Percentiles rank a stretch among this genome's conserved stretches.
Conservation (phyloP, 2,888 invertebrate genomes). For the Loripinus fragilis region DNA sequence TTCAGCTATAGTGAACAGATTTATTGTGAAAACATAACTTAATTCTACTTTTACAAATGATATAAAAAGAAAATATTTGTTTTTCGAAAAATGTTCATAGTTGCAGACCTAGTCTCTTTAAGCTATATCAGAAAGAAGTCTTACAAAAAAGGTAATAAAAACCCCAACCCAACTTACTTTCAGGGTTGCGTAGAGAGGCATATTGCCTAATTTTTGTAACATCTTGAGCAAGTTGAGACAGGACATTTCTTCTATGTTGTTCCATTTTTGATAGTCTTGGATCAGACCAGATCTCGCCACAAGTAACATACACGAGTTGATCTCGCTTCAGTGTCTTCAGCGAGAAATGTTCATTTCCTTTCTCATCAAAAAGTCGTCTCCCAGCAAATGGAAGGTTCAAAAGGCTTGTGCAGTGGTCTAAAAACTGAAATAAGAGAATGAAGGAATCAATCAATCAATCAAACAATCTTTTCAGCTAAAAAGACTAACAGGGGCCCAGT, state of each 20-base stretch:
- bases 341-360: constrained; percentile 81
- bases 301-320: constrained; percentile 80
- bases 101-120: too few species aligned
- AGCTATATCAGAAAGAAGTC: too few species aligned
- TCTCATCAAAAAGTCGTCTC: constrained; percentile 80
- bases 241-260: constrained; percentile 79
- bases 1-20: too few species aligned
- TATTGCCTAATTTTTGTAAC: constrained; percentile 81
- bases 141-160: too few species aligned
- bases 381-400: constrained; percentile 82
- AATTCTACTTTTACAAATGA: too few species aligned
- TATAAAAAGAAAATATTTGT: too few species aligned
- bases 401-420: constrained; percentile 80
- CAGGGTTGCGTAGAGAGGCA: constrained; percentile 78
- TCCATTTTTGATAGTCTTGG: constrained; percentile 80
- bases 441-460: too few species aligned
- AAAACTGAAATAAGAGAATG: constrained; percentile 74
- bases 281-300: constrained; percentile 82
- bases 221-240: constrained; percentile 81
- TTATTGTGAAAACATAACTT: too few species aligned
- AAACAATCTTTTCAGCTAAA: too few species aligned
- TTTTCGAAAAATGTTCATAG: too few species aligned
- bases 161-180: constrained; percentile 77
- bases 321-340: constrained; percentile 78
- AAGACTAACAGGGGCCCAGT: too few species aligned